These are phyloP conservation scores for Carollia perspicillata DNA, from an alignment of 2,113 vertebrate species.

Conservation along the genomic window DNA sequence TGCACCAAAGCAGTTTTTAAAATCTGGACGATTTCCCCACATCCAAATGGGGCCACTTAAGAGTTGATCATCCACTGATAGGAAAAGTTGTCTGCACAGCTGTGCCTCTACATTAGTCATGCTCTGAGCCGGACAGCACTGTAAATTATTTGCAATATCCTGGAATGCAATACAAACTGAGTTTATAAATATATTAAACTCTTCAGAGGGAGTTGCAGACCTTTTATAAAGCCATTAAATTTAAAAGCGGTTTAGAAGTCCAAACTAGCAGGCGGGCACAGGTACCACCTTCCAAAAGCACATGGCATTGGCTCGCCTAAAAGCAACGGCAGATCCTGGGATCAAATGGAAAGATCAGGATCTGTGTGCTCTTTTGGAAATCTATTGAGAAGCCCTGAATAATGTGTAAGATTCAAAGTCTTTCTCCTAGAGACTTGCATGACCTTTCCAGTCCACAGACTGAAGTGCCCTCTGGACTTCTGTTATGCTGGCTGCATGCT, in stretches of 20 bases:
- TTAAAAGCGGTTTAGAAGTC: slow-evolving; percentile 62
- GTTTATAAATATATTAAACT: slow-evolving; percentile 76
- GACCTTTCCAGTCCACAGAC: neutral
- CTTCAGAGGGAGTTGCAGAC: slow-evolving; percentile 60
- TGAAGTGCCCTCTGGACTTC: neutral
- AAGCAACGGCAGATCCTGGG: slow-evolving; percentile 39
- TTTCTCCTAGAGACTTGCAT: neutral
- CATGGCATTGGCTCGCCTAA: slow-evolving; percentile 46
- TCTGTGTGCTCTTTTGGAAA: slow-evolving; percentile 12
- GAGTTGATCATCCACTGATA: slow-evolving; percentile 68
- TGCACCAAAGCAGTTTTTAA: too few species aligned
- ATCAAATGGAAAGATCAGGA: slow-evolving; percentile 28
- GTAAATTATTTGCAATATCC: slow-evolving; percentile 77
- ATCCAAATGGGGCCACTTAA: too few species aligned
- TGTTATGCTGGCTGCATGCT: neutral
- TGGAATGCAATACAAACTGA: slow-evolving; percentile 58
- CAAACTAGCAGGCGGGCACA: slow-evolving; percentile 47
- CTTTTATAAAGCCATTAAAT: slow-evolving; percentile 74
- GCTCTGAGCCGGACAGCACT: slow-evolving; percentile 61
- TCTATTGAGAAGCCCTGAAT: slow-evolving; percentile 31
- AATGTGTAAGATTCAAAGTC: slow-evolving; percentile 17
- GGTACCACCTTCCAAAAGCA: slow-evolving; percentile 58
- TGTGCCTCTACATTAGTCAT: slow-evolving; percentile 68
- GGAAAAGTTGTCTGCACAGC: slow-evolving; percentile 70
- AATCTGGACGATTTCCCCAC: too few species aligned